A percentile compares a stretch with the other conserved stretches of the same genome.
Conservation (phyloP, 2,113 vertebrate genomes). For the Ovis canadensis region DNA sequence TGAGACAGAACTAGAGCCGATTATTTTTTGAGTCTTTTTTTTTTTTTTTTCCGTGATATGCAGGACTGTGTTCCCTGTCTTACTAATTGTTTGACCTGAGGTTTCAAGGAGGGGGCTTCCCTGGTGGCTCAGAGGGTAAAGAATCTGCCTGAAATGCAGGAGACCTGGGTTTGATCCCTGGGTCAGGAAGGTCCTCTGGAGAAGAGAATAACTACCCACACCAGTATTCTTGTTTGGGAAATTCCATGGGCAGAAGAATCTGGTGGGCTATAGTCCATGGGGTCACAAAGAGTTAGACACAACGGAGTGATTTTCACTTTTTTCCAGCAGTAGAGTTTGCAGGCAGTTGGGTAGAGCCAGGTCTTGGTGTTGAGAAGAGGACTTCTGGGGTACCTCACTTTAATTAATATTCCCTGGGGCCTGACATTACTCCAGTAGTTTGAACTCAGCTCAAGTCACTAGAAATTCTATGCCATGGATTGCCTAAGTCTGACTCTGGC, state of each 20-base stretch:
- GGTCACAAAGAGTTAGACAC: neutral
- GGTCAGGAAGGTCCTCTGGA: neutral
- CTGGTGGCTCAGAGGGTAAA: neutral
- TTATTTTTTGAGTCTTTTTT: neutral
- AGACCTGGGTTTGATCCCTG: neutral
- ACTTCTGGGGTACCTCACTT: neutral
- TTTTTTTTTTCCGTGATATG: neutral
- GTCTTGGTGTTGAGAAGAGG: neutral
- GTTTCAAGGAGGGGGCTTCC: neutral
- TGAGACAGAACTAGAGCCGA: neutral
- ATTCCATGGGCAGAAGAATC: neutral
- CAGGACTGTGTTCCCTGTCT: neutral
- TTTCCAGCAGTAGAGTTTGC: neutral
- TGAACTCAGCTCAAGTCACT: neutral
- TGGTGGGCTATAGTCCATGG: neutral
- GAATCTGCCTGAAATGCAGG: neutral
- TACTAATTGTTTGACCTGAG: neutral
- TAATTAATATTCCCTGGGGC: neutral
- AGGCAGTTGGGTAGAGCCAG: neutral
- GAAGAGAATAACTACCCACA: neutral
- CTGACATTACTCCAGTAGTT: neutral
- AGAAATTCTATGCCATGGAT: neutral
- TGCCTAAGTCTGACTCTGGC: neutral
- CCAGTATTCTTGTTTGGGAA: neutral
- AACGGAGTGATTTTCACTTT: neutral